Percentiles rank a stretch among this genome's conserved stretches.
Evolutionary conservation across 1,140 invertebrate species (phyloP).

Genomic region (Conus ventricosus): DNA sequence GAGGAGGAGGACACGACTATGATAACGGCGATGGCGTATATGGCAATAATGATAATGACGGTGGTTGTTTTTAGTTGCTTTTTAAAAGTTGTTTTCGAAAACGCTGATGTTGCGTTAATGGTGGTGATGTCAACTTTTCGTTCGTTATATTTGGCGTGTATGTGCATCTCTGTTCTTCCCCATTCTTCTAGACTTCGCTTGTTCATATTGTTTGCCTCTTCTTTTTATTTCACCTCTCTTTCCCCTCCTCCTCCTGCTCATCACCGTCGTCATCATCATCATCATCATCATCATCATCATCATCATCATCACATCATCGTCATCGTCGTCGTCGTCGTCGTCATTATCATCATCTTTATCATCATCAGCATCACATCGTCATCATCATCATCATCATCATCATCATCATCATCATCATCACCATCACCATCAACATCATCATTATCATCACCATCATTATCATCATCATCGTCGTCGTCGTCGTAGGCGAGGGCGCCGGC

Average conservation of each 20-base stretch:
- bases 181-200: not conserved
- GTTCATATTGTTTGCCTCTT: not conserved
- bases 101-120: too few species aligned
- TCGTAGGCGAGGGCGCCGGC: too few species aligned
- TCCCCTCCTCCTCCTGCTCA: too few species aligned
- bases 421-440: not conserved
- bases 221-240: too few species aligned
- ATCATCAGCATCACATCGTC: not conserved
- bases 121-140: too few species aligned
- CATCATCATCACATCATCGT: not conserved
- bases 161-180: not conserved
- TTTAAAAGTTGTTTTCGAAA: not conserved
- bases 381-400: constrained; percentile 4
- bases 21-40: too few species aligned
- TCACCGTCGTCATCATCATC: not conserved
- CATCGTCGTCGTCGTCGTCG: not conserved
- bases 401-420: constrained; percentile 16
- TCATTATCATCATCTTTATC: not conserved
- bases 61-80: not conserved
- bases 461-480: not conserved
- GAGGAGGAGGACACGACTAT: too few species aligned
- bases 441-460: not conserved
- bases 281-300: not conserved
- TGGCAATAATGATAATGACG: not conserved
- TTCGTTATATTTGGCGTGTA: not conserved